Percentiles rank a stretch among this genome's conserved stretches.
These are phyloP conservation scores for Euleptes europaea DNA, from an alignment of 2,113 vertebrate species.

Conservation along the genomic window DNA sequence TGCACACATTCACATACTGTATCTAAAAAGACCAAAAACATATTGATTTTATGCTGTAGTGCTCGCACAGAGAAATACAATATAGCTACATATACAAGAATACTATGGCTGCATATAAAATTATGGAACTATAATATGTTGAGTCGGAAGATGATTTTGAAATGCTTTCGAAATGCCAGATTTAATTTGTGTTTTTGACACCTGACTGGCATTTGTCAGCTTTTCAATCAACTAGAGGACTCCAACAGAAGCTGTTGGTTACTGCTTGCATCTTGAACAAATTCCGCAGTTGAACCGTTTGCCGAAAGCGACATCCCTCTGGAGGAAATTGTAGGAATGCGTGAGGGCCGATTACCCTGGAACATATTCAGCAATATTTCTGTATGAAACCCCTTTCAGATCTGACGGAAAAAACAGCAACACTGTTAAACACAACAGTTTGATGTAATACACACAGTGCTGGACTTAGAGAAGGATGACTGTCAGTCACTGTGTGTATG, in stretches of 20 bases:
- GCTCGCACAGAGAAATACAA: not conserved
- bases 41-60: not conserved
- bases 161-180: not conserved
- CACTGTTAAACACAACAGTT: not conserved
- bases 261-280: not conserved
- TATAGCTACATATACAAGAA: not conserved
- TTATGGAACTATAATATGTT: not conserved
- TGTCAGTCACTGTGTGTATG: too few relatives aligned
- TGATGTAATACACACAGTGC: not conserved
- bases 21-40: slow-evolving; percentile 71
- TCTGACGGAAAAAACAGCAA: not conserved
- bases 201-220: not conserved
- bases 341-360: not conserved
- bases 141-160: not conserved
- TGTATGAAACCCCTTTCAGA: not conserved
- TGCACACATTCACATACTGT: slow-evolving; percentile 80
- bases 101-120: not conserved
- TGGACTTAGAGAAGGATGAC: not conserved
- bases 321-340: not conserved
- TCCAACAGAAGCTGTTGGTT: not conserved
- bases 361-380: not conserved
- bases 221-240: not conserved
- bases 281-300: not conserved
- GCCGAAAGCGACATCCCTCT: not conserved
- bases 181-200: not conserved